Evolutionary conservation across 1,140 invertebrate species (phyloP).

Genomic region (Plectrocnemia conspersa): DNA sequence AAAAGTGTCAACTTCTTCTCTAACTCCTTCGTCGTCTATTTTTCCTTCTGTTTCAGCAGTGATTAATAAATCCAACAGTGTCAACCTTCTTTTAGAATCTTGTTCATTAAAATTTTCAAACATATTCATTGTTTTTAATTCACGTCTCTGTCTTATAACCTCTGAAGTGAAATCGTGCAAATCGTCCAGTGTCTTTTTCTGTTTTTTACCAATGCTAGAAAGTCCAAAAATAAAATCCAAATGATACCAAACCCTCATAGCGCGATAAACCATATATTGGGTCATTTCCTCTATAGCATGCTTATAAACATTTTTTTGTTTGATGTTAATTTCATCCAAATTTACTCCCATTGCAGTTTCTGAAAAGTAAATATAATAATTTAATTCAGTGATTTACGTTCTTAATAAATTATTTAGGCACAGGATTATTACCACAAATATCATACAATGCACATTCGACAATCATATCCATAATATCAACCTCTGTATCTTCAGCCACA

Average conservation of each 20-base stretch:
- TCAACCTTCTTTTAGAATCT: constrained; percentile 58
- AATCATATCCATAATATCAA: too few species aligned
- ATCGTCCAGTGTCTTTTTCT: constrained; percentile 50
- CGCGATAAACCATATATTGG: constrained; percentile 45
- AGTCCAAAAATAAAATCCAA: constrained; percentile 51
- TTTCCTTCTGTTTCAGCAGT: constrained; percentile 52
- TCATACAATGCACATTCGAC: too few species aligned
- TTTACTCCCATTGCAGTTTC: constrained; percentile 79
- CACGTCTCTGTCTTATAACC: constrained; percentile 39
- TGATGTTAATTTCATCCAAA: constrained; percentile 55
- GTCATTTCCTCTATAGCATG: constrained; percentile 51
- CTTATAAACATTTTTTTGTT: constrained; percentile 58
- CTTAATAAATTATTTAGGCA: too few species aligned
- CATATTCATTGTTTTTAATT: constrained; percentile 12
- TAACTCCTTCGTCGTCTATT: constrained; percentile 47
- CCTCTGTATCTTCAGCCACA: too few species aligned
- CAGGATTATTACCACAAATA: too few species aligned
- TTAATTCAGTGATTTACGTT: not conserved
- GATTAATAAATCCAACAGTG: constrained; percentile 78
- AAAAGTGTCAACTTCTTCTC: constrained; percentile 10
- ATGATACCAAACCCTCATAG: constrained; percentile 59
- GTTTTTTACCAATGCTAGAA: constrained; percentile 45
- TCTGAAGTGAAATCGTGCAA: constrained; percentile 59
- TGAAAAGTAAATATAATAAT: constrained; percentile 24
- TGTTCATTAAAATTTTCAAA: not conserved